A percentile compares a stretch with the other conserved stretches of the same genome.
These are phyloP conservation scores for Lepidostoma basale DNA, from an alignment of 1,140 invertebrate genomes.

Conservation along the genomic window DNA sequence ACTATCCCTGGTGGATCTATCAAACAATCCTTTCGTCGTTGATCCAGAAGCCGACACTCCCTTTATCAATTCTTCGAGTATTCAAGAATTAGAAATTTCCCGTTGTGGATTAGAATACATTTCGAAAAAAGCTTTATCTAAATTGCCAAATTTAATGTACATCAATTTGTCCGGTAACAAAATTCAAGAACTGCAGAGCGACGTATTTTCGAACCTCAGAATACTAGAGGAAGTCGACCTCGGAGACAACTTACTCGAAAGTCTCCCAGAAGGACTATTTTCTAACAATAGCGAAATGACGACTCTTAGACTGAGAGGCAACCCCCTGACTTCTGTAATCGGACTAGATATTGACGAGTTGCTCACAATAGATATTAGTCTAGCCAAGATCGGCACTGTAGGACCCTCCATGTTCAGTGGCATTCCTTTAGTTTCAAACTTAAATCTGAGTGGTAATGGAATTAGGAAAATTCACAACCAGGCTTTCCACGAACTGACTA, in stretches of 20 bases:
- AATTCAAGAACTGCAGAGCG: constrained; percentile 65
- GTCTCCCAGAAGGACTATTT: constrained; percentile 65
- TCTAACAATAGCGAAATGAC: constrained; percentile 64
- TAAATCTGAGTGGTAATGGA: constrained; percentile 67
- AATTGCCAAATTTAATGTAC: constrained; percentile 67
- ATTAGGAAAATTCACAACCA: constrained; percentile 70
- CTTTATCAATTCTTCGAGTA: constrained; percentile 65
- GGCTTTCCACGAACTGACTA: constrained; percentile 66
- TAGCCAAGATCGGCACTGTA: constrained; percentile 67
- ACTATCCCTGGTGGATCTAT: constrained; percentile 68
- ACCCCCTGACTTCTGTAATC: constrained; percentile 61
- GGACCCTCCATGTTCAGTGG: constrained; percentile 68
- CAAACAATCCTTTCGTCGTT: constrained; percentile 69
- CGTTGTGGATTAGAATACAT: constrained; percentile 67
- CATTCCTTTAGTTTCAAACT: constrained; percentile 65
- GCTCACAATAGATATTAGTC: constrained; percentile 67
- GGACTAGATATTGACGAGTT: constrained; percentile 61
- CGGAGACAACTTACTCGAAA: constrained; percentile 66
- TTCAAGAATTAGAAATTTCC: constrained; percentile 71
- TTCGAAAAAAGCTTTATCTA: constrained; percentile 64
- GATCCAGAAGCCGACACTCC: constrained; percentile 53
- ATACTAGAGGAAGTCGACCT: constrained; percentile 71
- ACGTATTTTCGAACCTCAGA: constrained; percentile 63
- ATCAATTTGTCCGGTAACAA: constrained; percentile 70
- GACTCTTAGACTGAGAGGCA: constrained; percentile 66